Percentiles rank a stretch among this genome's conserved stretches.
Conservation (phyloP, 2,113 vertebrate species). For the Hippocampus guttulatus region DNA sequence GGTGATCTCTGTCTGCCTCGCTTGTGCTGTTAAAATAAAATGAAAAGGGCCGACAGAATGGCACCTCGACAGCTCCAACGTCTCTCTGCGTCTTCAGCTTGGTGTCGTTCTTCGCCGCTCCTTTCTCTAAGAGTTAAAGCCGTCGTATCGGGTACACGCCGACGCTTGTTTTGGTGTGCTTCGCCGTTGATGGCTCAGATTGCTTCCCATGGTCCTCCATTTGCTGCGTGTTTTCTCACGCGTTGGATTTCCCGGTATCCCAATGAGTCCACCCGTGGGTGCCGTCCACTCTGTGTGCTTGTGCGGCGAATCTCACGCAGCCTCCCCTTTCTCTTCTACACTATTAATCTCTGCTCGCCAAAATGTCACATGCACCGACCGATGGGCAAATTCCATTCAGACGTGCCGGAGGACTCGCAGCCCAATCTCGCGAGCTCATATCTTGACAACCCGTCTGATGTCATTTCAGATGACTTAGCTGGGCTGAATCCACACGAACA, state of each 20-base stretch:
- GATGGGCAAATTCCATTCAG: not conserved
- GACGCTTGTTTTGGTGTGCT: constrained; percentile 49
- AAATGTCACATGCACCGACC: not conserved
- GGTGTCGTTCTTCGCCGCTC: constrained; percentile 18
- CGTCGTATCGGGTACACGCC: constrained; percentile 50
- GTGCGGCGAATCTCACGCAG: constrained; percentile 67
- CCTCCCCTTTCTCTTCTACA: constrained; percentile 66
- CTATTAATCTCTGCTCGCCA: constrained; percentile 42
- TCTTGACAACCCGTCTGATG: not conserved
- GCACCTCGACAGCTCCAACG: constrained; percentile 61
- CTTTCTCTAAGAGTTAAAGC: constrained; percentile 48
- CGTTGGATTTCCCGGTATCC: constrained; percentile 40
- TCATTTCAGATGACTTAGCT: not conserved
- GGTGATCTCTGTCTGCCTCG: constrained; percentile 67
- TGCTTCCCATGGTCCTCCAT: constrained; percentile 37
- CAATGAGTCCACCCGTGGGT: constrained; percentile 61
- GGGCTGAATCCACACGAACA: too few relatives aligned
- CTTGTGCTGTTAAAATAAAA: constrained; percentile 65
- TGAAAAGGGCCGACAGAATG: constrained; percentile 55
- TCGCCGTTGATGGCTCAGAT: constrained; percentile 56
- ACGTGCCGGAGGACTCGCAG: not conserved
- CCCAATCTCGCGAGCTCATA: not conserved
- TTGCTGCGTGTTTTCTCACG: constrained; percentile 30
- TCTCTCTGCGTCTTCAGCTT: constrained; percentile 32
- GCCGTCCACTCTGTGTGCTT: constrained; percentile 57